Base-by-base conservation (phyloP, 2,888 invertebrate species). In the Melinopterus prodromus region DNA sequence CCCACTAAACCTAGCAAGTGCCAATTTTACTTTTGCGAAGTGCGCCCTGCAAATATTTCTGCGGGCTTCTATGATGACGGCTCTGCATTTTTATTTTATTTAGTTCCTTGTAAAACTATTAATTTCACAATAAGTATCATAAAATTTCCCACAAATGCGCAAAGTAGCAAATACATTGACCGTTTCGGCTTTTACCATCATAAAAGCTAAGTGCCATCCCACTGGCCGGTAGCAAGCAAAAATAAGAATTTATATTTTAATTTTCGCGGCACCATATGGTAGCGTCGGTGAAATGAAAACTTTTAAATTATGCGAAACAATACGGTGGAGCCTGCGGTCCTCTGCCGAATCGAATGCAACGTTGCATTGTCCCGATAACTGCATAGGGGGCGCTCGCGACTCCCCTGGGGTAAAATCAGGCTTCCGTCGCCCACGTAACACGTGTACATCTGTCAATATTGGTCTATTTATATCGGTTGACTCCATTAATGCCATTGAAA, bases 241-340 rank as follows among this genome's bases (percentile, higher is more conserved):
- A 78, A 80, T 78, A 80, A 80, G 78, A 78, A 80, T 80, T 80
- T 78, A 77, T 76, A 82, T 80, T 83, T 82, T 83, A 82, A 83
- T 82, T 81, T 81, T 80, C 76, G 81, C 70, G 70, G 82, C 82
- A 79, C 81, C 83, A 84, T 82, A 83, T 84, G 84, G 83, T 53
- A 0, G 7, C 76, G 75, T 77, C 75, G 80, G 78, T 82, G 80
- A 84, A 83, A 84, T 83, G 83, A 84, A 82, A 84, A 81, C 83
- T 84, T 84, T 82, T 81, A 83, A 83, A 84, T 83, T 83, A 82
- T 82, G 79, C 80, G 82, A 82, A 80, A 82, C 82, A 82, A 82
- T 80, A 76, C 80, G 74, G 26, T 26, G 26, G 35, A 74, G 74
- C 35, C 78, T n/a, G 69, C 36, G 53, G 26, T 15, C 36, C 53